These are phyloP conservation scores for Eueremaeus valkanovi DNA, from an alignment of 2,888 invertebrate species.

Conservation along the genomic window DNA sequence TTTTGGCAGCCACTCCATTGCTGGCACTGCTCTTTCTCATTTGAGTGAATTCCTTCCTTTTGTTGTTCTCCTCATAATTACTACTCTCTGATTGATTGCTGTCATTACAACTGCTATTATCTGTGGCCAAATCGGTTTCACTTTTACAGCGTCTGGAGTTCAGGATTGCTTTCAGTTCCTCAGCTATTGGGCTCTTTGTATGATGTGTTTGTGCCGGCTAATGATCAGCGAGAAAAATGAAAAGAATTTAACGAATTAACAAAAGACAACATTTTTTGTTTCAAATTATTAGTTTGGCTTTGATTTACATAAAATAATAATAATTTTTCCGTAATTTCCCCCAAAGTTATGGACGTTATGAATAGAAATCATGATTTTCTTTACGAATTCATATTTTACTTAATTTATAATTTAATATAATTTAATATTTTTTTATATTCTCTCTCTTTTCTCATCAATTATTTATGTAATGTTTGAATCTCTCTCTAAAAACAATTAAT, in stretches of 20 bases:
- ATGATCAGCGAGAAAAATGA: too few species aligned
- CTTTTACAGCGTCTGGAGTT: slow-evolving; percentile 38
- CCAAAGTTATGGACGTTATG: too few species aligned
- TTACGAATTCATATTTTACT: too few species aligned
- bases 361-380: too few species aligned
- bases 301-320: too few species aligned
- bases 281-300: too few species aligned
- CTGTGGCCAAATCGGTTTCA: slow-evolving; percentile 34
- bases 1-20: slow-evolving; percentile 40
- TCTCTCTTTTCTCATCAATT: slow-evolving; percentile 19
- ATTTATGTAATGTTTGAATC: not conserved
- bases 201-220: not conserved
- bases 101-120: slow-evolving; percentile 28
- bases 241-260: too few species aligned
- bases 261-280: too few species aligned
- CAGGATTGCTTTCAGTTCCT: slow-evolving; percentile 38
- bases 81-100: slow-evolving; percentile 24
- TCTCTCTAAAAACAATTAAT: not conserved
- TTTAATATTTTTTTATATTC: slow-evolving; percentile 1
- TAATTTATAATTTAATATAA: not conserved
- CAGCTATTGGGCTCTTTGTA: slow-evolving; percentile 17
- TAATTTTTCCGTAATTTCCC: too few species aligned
- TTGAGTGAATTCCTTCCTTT: slow-evolving; percentile 6
- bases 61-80: slow-evolving; percentile 30
- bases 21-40: slow-evolving; percentile 24